Evolutionary conservation across 2,888 invertebrate species (phyloP).

Genomic region (Nephrotoma guestfalica): DNA sequence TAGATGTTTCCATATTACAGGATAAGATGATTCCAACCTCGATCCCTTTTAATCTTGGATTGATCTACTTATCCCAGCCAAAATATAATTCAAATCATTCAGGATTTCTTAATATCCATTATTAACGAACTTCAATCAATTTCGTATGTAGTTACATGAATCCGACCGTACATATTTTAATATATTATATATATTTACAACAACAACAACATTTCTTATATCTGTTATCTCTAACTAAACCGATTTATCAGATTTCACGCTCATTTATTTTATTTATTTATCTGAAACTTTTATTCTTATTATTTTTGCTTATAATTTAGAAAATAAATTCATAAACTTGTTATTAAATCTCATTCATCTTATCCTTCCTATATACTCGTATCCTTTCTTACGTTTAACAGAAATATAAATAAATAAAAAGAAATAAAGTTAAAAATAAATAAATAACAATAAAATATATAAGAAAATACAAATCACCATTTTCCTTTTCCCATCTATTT

Average conservation of each 20-base stretch:
- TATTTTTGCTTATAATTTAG: neutral
- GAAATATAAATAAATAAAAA: neutral
- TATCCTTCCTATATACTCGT: neutral
- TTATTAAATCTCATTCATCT: neutral
- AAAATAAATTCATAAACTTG: neutral
- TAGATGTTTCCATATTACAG: too few relatives aligned
- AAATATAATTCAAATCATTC: neutral
- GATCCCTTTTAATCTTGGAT: too few relatives aligned
- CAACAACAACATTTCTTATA: neutral
- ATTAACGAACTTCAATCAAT: neutral
- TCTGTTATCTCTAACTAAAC: neutral
- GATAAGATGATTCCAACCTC: too few relatives aligned
- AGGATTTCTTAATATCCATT: neutral
- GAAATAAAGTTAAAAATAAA: neutral
- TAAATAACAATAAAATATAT: neutral
- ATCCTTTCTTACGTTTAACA: neutral
- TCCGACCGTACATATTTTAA: neutral
- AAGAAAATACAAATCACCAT: neutral
- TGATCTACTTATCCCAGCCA: too few relatives aligned
- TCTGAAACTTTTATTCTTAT: neutral
- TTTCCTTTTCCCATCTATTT: neutral
- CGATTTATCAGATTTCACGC: neutral
- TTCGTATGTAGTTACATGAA: neutral
- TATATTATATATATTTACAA: neutral
- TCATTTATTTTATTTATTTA: neutral